These are phyloP conservation scores for Apamea monoglypha DNA, from an alignment of 2,888 invertebrate species.

Conservation along the genomic window DNA sequence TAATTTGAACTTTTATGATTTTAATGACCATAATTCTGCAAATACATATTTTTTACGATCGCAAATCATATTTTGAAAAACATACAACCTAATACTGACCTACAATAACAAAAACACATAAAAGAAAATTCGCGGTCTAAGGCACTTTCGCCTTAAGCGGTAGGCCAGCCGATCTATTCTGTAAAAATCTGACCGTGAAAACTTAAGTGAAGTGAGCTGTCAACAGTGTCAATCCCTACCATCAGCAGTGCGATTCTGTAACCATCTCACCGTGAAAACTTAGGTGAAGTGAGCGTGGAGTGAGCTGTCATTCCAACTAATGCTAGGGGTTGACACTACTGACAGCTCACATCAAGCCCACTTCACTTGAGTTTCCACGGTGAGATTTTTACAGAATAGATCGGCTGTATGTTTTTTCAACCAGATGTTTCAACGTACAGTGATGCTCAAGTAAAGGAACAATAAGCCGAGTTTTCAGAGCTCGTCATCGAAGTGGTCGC, in stretches of 20 bases:
- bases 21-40: not conserved
- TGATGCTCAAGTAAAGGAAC: conserved; percentile 35
- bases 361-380: not conserved
- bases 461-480: conserved; percentile 84
- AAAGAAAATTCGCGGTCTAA: not conserved
- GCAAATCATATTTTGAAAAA: not conserved
- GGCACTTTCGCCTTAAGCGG: too few species aligned
- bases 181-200: not conserved
- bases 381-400: not conserved
- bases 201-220: not conserved
- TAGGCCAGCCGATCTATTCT: not conserved
- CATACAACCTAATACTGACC: not conserved
- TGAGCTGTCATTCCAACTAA: too few species aligned
- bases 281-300: too few species aligned
- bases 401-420: not conserved
- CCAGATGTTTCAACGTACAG: conserved; percentile 14
- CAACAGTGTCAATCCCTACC: not conserved
- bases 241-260: too few species aligned
- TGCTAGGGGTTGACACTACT: too few species aligned
- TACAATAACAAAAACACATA: not conserved
- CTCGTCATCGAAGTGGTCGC: conserved; percentile 95
- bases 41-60: not conserved
- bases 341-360: not conserved
- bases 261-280: too few species aligned
- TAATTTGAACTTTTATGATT: not conserved